Evolutionary conservation across 2,888 invertebrate species (phyloP).

Genomic region (Drosophila aldrichi): DNA sequence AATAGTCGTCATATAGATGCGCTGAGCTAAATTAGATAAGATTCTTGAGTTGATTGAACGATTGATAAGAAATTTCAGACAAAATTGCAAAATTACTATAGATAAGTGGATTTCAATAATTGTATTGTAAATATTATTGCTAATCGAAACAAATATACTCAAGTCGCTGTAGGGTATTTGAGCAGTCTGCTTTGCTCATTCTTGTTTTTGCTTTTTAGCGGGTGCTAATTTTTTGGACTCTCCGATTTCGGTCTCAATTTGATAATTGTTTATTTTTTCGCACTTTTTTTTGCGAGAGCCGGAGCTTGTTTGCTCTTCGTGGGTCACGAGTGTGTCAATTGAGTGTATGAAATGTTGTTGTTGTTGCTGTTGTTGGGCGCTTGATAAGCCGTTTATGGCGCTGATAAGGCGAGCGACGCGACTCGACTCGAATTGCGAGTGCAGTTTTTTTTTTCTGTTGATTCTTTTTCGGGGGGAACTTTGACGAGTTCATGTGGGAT

Average conservation of each 20-base stretch:
- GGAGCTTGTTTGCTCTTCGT: slow-evolving; percentile 19
- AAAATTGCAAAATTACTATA: neutral
- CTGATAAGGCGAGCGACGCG: slow-evolving; percentile 42
- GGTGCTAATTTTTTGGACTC: slow-evolving; percentile 52
- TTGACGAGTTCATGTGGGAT: slow-evolving; percentile 17
- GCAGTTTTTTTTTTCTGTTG: slow-evolving; percentile 4
- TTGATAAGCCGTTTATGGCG: slow-evolving; percentile 68
- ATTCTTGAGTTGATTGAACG: neutral
- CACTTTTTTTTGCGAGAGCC: slow-evolving; percentile 37
- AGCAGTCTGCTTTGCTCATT: neutral
- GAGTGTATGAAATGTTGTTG: slow-evolving; percentile 25
- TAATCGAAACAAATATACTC: neutral
- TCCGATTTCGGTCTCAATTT: slow-evolving; percentile 26
- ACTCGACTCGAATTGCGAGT: slow-evolving; percentile 1
- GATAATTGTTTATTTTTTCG: slow-evolving; percentile 50
- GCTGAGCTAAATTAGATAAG: neutral
- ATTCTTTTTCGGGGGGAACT: neutral
- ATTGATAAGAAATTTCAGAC: neutral
- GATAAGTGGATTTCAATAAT: neutral
- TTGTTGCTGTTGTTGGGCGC: slow-evolving; percentile 19
- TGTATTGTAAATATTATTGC: neutral
- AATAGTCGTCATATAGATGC: neutral
- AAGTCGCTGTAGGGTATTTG: slow-evolving; percentile 24
- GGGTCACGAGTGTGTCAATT: slow-evolving; percentile 63
- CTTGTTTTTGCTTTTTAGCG: slow-evolving; percentile 2